Base-by-base conservation (phyloP, 1,140 invertebrate genomes). In the Pararge aegeria region DNA sequence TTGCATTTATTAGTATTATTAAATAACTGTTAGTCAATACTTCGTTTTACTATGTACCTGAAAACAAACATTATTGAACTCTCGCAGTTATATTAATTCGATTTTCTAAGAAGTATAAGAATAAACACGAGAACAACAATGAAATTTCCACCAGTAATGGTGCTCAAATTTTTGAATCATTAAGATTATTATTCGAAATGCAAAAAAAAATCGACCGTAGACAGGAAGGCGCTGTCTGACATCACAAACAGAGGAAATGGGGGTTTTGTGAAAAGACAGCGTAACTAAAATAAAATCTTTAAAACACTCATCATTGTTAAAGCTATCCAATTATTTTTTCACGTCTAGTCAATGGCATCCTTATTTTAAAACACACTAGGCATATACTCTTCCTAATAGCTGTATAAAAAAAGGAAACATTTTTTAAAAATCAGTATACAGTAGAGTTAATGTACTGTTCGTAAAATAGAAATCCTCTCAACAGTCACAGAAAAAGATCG, bases 1-100 rank as follows among this genome's bases (percentile, higher is more conserved):
- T 46, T 77, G 84, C 84, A 87, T 87, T 87, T 87, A 85, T 70
- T 82, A 83, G 69, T 20, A 16, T 72, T 73, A 66, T 61, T 58
- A 55, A 61, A 15, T 40, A 30, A 29, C 16, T 44, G 34, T 50
- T 38, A 50, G 48, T 27, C 42, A 18, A 27, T 30, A 10, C 7
- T 51, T 21, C 27, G 16, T 27, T 40, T 13, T 42, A 49, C 5
- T 42, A 16, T 42, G 5, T 5, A 9, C 13, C 4, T 38, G 1
- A n/a, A 38, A 12, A 4, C 12, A 38, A 15, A n/a, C 1, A 27
- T 27, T 5, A 27, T 27, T 27, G 5, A 7, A 27, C 27, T 27
- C 27, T 27, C 27, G 10, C 10, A 7, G 10, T 7, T 27, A 7
- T 4, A 27, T 27, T 5, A 27, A 27, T 1, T 27, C 10, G 10